A percentile compares a stretch with the other conserved stretches of the same genome.
These are phyloP conservation scores for Crepidodera aurea DNA, from an alignment of 2,888 invertebrate genomes.

Conservation along the genomic window DNA sequence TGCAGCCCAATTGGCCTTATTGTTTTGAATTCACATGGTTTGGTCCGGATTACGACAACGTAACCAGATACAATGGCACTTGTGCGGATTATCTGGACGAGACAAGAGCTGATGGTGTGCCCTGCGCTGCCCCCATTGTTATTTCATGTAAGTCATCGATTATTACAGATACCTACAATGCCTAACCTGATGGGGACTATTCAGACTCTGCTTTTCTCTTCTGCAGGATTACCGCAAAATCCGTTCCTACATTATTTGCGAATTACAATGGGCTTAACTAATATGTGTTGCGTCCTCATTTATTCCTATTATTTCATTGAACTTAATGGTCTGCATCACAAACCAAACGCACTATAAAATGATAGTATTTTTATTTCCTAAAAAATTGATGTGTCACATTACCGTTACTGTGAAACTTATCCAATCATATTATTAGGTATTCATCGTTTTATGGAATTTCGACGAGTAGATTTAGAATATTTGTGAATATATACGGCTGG, in stretches of 20 bases:
- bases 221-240: neutral
- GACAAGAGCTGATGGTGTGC: constrained; percentile 54
- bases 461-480: too few species aligned
- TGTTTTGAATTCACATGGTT: constrained; percentile 78
- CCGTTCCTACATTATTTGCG: neutral
- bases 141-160: constrained; percentile 66
- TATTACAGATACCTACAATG: constrained; percentile 9
- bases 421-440: too few species aligned
- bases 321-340: too few species aligned
- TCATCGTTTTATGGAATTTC: too few species aligned
- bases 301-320: neutral
- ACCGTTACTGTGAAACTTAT: too few species aligned
- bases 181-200: neutral
- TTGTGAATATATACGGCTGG: too few species aligned
- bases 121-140: constrained; percentile 71
- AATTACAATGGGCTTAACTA: neutral
- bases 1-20: constrained; percentile 53
- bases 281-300: neutral
- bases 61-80: constrained; percentile 63
- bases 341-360: too few species aligned
- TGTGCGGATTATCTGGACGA: constrained; percentile 54
- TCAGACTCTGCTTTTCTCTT: neutral
- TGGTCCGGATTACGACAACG: constrained; percentile 69
- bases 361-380: too few species aligned
- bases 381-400: too few species aligned